Evolutionary conservation across 2,113 vertebrate species (phyloP).

Genomic region (Malurus elegans): DNA sequence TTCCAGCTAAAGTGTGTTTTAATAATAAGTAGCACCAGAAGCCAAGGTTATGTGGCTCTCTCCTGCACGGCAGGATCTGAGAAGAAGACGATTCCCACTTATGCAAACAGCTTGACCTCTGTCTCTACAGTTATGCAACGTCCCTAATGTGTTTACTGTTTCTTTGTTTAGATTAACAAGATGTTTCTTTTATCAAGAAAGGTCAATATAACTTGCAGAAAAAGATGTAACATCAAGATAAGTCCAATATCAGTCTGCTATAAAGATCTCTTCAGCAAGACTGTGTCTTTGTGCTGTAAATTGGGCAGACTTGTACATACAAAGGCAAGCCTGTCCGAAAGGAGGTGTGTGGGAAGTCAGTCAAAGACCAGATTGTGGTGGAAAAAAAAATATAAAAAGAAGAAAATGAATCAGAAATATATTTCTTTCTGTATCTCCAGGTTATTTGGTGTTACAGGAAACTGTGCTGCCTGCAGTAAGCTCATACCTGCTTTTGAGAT

Average conservation of each 20-base stretch:
- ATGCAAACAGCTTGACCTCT: slow-evolving; percentile 46
- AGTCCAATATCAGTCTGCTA: not conserved
- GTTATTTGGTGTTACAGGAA: slow-evolving; percentile 97
- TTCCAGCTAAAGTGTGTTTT: slow-evolving; percentile 57
- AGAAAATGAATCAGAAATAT: not conserved
- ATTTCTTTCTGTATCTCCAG: slow-evolving; percentile 68
- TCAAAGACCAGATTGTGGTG: not conserved
- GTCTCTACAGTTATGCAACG: slow-evolving; percentile 28
- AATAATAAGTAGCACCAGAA: slow-evolving; percentile 52
- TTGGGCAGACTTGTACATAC: not conserved
- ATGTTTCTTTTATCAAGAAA: slow-evolving; percentile 53
- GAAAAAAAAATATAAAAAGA: too few species aligned
- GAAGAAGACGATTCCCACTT: not conserved
- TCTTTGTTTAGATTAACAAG: slow-evolving; percentile 52
- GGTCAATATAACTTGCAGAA: slow-evolving; percentile 27
- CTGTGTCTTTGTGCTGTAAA: not conserved
- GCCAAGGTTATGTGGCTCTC: slow-evolving; percentile 56
- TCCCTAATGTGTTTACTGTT: slow-evolving; percentile 48
- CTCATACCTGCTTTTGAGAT: slow-evolving; percentile 99
- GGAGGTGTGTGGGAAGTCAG: not conserved
- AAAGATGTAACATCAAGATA: not conserved
- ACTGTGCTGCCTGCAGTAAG: slow-evolving; percentile 97
- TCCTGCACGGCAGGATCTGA: not conserved
- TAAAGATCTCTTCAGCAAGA: not conserved
- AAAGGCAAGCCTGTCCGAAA: not conserved